A percentile compares a stretch with the other conserved stretches of the same genome.
Conservation (phyloP, 2,113 vertebrate species). For the Dascyllus trimaculatus region DNA sequence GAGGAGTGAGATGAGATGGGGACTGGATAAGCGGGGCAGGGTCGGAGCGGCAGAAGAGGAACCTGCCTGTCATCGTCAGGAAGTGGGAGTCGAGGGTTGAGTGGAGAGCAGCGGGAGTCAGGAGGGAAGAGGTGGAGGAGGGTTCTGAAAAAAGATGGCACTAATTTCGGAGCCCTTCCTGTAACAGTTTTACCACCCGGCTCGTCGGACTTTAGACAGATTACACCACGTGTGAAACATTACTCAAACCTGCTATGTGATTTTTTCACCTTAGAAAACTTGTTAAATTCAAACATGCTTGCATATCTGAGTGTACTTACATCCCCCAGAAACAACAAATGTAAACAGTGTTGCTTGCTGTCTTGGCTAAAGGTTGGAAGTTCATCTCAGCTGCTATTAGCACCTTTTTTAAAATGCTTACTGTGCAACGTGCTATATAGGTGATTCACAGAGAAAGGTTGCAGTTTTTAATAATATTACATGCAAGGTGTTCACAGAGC, state of each 20-base stretch:
- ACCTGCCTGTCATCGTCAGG: slow-evolving; percentile 90
- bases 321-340: no score
- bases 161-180: slow-evolving; percentile 78
- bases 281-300: not conserved
- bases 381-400: no score
- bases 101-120: slow-evolving; percentile 77
- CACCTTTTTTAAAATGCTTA: no score
- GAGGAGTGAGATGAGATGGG: slow-evolving; percentile 47
- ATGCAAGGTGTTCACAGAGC: no score
- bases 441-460: no score
- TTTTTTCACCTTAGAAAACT: not conserved
- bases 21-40: slow-evolving; percentile 24
- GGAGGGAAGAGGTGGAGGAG: slow-evolving; percentile 74
- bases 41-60: slow-evolving; percentile 85
- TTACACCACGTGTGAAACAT: not conserved
- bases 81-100: slow-evolving; percentile 82
- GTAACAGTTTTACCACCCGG: slow-evolving; percentile 19
- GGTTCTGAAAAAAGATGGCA: slow-evolving; percentile 82
- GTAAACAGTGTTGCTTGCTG: no score
- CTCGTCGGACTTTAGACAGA: not conserved
- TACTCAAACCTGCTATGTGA: not conserved
- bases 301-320: no score
- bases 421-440: no score
- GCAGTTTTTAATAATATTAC: no score
- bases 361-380: no score